Conservation (phyloP, 2,888 invertebrate species). For the Pseudanteris insignis region DNA sequence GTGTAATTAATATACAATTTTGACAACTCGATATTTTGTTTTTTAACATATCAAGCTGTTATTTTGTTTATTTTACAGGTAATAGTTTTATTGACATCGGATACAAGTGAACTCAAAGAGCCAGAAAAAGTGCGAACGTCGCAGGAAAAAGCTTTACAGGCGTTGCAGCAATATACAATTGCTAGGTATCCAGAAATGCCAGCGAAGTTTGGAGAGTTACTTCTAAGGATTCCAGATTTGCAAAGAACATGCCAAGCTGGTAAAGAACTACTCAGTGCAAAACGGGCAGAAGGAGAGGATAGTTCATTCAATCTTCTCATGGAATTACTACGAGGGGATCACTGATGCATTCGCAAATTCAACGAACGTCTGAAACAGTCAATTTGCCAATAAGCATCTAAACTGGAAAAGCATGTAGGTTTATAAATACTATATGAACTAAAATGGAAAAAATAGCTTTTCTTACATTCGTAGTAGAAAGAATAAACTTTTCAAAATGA, state of each 20-base stretch:
- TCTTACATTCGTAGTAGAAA: no score
- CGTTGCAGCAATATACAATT: slow-evolving; percentile 89
- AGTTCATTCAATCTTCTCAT: slow-evolving; percentile 93
- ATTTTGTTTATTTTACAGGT: slow-evolving; percentile 56
- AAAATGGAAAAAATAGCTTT: no score
- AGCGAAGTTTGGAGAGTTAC: slow-evolving; percentile 92
- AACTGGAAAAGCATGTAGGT: slow-evolving; percentile 36
- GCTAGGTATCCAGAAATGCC: slow-evolving; percentile 92
- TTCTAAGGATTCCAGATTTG: slow-evolving; percentile 92
- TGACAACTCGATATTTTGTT: no score
- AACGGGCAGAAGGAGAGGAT: slow-evolving; percentile 83
- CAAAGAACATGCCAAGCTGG: slow-evolving; percentile 95
- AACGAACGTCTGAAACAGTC: slow-evolving; percentile 5
- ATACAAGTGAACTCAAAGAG: slow-evolving; percentile 91
- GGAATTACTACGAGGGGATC: slow-evolving; percentile 94
- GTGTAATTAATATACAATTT: background rate
- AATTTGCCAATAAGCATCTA: slow-evolving; percentile 9
- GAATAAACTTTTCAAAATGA: no score
- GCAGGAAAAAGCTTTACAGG: slow-evolving; percentile 92
- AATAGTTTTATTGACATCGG: slow-evolving; percentile 69
- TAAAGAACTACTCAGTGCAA: slow-evolving; percentile 89
- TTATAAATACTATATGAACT: no score
- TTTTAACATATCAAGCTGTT: no score
- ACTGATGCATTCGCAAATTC: slow-evolving; percentile 69
- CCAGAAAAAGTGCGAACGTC: slow-evolving; percentile 93